phyloP scores from a whole-genome alignment of 1,140 invertebrate species.

The Pseudomyrmex pallidus region DNA sequence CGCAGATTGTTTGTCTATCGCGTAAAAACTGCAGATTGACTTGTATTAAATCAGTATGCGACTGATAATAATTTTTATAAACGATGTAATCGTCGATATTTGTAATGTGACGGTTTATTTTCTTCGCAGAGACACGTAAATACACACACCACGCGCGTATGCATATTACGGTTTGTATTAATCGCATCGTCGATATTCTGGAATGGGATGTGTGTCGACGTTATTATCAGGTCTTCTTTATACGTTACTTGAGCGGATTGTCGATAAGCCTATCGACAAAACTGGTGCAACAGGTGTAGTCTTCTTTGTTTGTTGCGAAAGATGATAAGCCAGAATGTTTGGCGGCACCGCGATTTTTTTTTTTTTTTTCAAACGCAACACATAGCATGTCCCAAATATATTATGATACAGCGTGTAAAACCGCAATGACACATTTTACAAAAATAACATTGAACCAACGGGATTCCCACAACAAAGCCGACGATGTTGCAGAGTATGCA shows the following conservation, averaged over 20 bases:
- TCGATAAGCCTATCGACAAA: conserved; percentile 73
- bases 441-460: neutral
- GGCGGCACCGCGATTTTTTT: conserved; percentile 14
- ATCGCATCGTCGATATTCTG: neutral
- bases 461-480: no score
- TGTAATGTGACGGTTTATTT: no score
- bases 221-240: conserved; percentile 23
- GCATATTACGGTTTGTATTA: neutral
- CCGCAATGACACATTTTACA: neutral
- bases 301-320: conserved; percentile 54
- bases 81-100: no score
- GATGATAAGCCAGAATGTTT: conserved; percentile 25
- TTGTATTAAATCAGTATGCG: conserved; percentile 36
- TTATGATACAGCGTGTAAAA: conserved; percentile 2
- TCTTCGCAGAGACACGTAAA: no score
- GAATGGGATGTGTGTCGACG: conserved; percentile 4
- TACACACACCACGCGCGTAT: no score
- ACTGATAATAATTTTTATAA: neutral
- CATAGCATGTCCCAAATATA: neutral
- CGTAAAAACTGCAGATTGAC: conserved; percentile 11
- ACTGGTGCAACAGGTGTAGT: conserved; percentile 70
- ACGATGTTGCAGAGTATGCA: neutral
- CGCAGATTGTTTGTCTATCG: neutral
- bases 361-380: no score
- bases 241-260: conserved; percentile 53